These are phyloP conservation scores for Linyphia triangularis DNA, from an alignment of 2,888 invertebrate genomes.

Conservation along the genomic window DNA sequence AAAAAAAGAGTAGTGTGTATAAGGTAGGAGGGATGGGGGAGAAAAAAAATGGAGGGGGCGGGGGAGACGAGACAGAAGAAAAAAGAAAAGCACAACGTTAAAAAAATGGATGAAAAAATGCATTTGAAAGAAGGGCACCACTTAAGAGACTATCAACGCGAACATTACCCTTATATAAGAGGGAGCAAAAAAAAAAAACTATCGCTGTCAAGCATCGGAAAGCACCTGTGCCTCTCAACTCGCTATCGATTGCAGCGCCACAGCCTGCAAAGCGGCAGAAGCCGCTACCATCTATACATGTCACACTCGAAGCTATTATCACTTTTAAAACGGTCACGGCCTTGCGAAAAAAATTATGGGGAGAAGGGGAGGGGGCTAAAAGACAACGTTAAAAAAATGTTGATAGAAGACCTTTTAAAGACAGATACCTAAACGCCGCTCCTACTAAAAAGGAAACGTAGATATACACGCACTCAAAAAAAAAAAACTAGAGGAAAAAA, in stretches of 20 bases:
- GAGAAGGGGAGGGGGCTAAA: conserved; percentile 5
- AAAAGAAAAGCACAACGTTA: conserved; percentile 43
- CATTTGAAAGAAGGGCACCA: conserved; percentile 69
- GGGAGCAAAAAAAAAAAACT: conserved; percentile 62
- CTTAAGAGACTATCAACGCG: conserved; percentile 74
- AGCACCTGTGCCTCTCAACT: conserved; percentile 74
- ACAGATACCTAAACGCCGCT: conserved; percentile 71
- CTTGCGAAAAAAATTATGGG: conserved; percentile 30
- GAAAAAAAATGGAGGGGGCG: conserved; percentile 50
- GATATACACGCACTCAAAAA: conserved; percentile 25
- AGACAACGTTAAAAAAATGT: conserved; percentile 67
- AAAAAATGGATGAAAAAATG: conserved; percentile 60
- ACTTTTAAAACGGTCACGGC: conserved; percentile 74
- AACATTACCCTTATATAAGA: conserved; percentile 74
- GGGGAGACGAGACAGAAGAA: conserved; percentile 47
- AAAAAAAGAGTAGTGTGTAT: conserved; percentile 44
- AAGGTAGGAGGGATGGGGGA: conserved; percentile 16
- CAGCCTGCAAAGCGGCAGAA: conserved; percentile 65
- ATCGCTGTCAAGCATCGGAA: conserved; percentile 73
- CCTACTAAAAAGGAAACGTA: conserved; percentile 46
- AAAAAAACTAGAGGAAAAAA: conserved; percentile 69
- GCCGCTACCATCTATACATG: conserved; percentile 71
- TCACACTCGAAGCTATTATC: conserved; percentile 71
- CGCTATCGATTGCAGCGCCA: conserved; percentile 72
- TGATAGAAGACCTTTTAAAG: conserved; percentile 75